A percentile compares a stretch with the other conserved stretches of the same genome.
Conservation (phyloP, 2,888 invertebrate genomes). For the Volucella inflata region DNA sequence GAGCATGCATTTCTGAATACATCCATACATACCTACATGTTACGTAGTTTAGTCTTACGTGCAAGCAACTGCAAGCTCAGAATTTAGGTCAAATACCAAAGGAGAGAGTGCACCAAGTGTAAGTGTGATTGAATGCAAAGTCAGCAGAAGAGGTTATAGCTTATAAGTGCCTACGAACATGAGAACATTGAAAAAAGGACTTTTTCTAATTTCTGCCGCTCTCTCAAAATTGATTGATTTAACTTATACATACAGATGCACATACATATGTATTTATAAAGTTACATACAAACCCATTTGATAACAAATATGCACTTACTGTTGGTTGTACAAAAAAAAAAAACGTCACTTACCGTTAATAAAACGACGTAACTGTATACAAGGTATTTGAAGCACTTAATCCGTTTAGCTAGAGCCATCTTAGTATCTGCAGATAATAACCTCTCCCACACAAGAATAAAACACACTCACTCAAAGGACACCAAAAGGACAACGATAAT, state of each 20-base stretch:
- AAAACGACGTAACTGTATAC: constrained; percentile 83
- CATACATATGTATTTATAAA: neutral
- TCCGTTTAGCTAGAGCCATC: constrained; percentile 83
- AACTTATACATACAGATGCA: constrained; percentile 24
- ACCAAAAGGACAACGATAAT: constrained; percentile 64
- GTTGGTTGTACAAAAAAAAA: neutral
- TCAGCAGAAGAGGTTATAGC: neutral
- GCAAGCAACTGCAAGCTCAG: constrained; percentile 49
- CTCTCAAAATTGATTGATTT: neutral
- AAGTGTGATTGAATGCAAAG: constrained; percentile 66
- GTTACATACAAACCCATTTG: neutral
- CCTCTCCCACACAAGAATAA: constrained; percentile 29
- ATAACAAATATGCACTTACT: no score
- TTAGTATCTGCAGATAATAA: constrained; percentile 31
- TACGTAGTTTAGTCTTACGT: constrained; percentile 67
- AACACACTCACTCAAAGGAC: constrained; percentile 66
- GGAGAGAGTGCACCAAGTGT: constrained; percentile 67
- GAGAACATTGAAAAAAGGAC: constrained; percentile 12
- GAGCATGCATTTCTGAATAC: constrained; percentile 18
- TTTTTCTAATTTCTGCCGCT: constrained; percentile 11
- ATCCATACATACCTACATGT: constrained; percentile 39
- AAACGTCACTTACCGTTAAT: constrained; percentile 82
- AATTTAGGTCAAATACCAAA: constrained; percentile 75
- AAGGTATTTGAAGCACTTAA: constrained; percentile 84
- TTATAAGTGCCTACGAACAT: neutral